Evolutionary conservation across 2,113 vertebrate genomes (phyloP).

Genomic region (Pachyramphus minor): DNA sequence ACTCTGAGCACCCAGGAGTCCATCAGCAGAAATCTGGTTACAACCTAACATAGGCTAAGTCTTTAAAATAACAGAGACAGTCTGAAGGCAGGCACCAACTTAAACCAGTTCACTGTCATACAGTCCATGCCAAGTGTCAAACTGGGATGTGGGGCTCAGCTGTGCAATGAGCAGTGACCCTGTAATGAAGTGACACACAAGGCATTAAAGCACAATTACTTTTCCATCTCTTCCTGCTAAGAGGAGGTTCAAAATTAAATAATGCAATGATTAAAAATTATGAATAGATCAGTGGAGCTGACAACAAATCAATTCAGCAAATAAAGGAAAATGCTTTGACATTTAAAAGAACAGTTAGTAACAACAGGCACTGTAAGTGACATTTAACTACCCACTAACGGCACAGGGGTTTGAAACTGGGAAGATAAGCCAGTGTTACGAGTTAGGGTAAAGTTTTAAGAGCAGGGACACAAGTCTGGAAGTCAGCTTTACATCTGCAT

Average conservation of each 20-base stretch:
- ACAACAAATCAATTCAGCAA: neutral
- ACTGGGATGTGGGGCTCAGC: neutral
- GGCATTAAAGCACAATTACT: neutral
- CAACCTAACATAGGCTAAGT: neutral
- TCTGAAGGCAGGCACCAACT: neutral
- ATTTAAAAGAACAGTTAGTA: constrained; percentile 14
- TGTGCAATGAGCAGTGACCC: neutral
- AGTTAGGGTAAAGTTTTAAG: neutral
- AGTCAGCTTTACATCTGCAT: neutral
- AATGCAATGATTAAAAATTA: constrained; percentile 12
- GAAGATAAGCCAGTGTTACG: neutral
- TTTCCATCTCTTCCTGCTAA: neutral
- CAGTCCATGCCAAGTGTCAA: neutral
- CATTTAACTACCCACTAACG: neutral
- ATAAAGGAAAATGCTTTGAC: constrained; percentile 30
- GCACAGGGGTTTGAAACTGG: neutral
- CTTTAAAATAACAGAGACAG: neutral
- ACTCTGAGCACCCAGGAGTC: neutral
- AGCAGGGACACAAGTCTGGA: neutral
- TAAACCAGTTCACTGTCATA: neutral
- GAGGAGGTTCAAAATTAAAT: neutral
- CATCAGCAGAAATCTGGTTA: neutral
- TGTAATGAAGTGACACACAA: neutral
- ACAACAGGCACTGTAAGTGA: neutral
- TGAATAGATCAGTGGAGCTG: neutral